phyloP scores from a whole-genome alignment of 2,113 vertebrate genomes.

The Reinhardtius hippoglossoides region DNA sequence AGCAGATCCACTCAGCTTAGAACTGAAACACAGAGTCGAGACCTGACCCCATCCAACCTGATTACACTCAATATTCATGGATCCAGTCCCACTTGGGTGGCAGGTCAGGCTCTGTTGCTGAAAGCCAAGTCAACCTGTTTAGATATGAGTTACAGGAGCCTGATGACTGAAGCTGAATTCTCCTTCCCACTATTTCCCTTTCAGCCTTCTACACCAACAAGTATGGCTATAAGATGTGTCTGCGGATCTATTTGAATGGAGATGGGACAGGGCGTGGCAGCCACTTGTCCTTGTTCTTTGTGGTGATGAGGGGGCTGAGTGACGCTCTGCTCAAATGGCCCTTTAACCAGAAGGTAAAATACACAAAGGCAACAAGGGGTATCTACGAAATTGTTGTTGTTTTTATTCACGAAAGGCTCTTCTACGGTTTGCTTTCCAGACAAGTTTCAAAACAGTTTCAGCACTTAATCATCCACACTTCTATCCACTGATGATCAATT shows the following conservation, averaged over 20 bases:
- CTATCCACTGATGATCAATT: too few species aligned
- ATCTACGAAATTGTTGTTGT: neutral
- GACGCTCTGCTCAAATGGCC: slow-evolving; percentile 83
- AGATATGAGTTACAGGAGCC: neutral
- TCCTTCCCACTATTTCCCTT: neutral
- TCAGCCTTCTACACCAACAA: slow-evolving; percentile 88
- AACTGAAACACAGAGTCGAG: neutral
- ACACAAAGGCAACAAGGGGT: neutral
- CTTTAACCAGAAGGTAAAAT: slow-evolving; percentile 82
- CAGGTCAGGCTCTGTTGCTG: neutral
- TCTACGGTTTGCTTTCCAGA: neutral
- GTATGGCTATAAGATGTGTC: slow-evolving; percentile 86
- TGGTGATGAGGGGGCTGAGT: slow-evolving; percentile 82
- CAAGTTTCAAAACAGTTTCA: too few species aligned
- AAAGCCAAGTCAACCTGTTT: neutral
- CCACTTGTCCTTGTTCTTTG: slow-evolving; percentile 85
- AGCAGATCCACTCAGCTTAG: too few species aligned
- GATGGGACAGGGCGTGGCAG: slow-evolving; percentile 84
- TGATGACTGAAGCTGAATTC: neutral
- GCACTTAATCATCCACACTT: too few species aligned
- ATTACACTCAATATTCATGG: neutral
- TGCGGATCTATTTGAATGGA: slow-evolving; percentile 86
- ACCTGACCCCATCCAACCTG: neutral
- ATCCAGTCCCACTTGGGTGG: neutral
- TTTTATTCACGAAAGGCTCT: neutral